A percentile compares a stretch with the other conserved stretches of the same genome.
phyloP scores from a whole-genome alignment of 2,888 invertebrate species.

The Paralinhomoeus sp. region DNA sequence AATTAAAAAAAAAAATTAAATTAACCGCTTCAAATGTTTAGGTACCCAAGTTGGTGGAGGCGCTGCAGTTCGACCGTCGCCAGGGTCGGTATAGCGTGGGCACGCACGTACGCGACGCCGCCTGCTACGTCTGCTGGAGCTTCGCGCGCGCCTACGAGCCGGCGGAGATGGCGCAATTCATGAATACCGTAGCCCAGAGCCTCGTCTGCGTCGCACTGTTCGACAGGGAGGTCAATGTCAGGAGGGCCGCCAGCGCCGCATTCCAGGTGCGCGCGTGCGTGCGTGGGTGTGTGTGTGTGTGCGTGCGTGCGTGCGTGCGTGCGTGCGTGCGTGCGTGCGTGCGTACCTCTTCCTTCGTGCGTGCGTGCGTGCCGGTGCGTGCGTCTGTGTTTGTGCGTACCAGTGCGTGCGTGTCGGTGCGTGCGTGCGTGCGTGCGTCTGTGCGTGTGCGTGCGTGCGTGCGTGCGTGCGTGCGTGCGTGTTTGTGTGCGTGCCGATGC shows the following conservation, averaged over 20 bases:
- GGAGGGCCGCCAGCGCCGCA: conserved; percentile 85
- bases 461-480: too few relatives aligned
- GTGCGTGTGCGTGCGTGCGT: too few relatives aligned
- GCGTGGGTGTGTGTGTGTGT: too few relatives aligned
- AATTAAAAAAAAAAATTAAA: neutral
- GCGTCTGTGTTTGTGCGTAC: too few relatives aligned
- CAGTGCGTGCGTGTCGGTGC: too few relatives aligned
- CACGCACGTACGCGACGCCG: conserved; percentile 76
- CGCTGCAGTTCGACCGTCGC: conserved; percentile 69
- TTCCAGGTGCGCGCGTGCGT: conserved; percentile 41
- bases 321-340: too few relatives aligned
- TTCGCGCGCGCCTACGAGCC: conserved; percentile 36
- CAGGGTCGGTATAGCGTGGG: conserved; percentile 59
- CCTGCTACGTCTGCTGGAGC: conserved; percentile 89
- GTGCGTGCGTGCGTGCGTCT: too few relatives aligned
- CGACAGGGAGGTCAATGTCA: conserved; percentile 82
- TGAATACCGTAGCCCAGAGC: conserved; percentile 44
- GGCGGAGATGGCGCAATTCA: conserved; percentile 50
- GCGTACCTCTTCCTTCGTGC: too few relatives aligned
- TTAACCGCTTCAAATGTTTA: neutral
- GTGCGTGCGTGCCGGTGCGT: too few relatives aligned
- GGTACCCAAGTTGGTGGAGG: neutral
- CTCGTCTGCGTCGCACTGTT: conserved; percentile 67
- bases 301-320: neutral
- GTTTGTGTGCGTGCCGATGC: too few relatives aligned